A percentile compares a stretch with the other conserved stretches of the same genome.
Evolutionary conservation across 2,888 invertebrate species (phyloP).

Genomic region (Leistus spinibarbis): DNA sequence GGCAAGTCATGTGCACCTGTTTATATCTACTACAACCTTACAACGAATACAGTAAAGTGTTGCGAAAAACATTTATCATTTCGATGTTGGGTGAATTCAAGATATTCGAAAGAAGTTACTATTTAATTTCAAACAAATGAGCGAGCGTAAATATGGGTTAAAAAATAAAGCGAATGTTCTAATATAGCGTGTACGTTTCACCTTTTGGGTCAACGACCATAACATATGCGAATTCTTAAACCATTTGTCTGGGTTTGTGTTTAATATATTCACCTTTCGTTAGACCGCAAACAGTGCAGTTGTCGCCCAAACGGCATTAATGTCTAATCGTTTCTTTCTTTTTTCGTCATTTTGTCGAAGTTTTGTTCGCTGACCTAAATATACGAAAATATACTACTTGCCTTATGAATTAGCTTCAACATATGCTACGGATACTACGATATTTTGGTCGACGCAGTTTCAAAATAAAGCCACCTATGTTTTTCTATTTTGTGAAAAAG

Average conservation of each 20-base stretch:
- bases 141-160: background rate
- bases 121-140: too few species aligned
- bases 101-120: too few species aligned
- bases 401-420: background rate
- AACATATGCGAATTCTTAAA: constrained; percentile 5
- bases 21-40: too few species aligned
- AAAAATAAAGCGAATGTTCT: background rate
- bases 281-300: background rate
- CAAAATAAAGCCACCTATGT: background rate
- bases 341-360: background rate
- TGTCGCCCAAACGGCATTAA: background rate
- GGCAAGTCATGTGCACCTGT: too few species aligned
- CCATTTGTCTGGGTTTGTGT: constrained; percentile 7
- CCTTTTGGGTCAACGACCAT: constrained; percentile 3
- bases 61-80: background rate
- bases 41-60: too few species aligned
- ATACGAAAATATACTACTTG: background rate
- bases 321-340: too few species aligned
- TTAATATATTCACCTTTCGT: constrained; percentile 13
- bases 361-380: background rate
- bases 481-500: background rate
- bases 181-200: background rate
- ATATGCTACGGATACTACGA: background rate
- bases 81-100: too few species aligned
- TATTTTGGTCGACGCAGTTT: background rate